Base-by-base conservation (phyloP, 2,113 vertebrate genomes). In the Corythornis cristatus region DNA sequence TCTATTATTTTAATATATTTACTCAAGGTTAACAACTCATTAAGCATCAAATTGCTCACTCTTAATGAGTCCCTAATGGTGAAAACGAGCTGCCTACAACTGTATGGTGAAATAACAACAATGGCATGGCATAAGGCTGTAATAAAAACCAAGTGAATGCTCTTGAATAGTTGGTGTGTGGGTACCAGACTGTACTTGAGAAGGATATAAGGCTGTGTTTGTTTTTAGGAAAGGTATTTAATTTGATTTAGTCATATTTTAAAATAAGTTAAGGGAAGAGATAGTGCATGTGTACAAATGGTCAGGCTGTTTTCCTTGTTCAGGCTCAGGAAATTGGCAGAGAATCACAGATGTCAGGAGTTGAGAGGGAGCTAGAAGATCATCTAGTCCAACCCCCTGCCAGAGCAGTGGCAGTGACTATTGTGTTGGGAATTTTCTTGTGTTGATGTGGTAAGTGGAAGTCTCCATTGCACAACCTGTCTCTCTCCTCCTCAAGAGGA, bases 1-100 rank as follows among this genome's bases (percentile, higher is more conserved):
- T 96, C 91, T 97, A 80, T 97, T 98, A 97, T 97, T 98, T 97
- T 97, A 97, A 97, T 97, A 96, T 97, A 97, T 98, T 98, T 98
- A 96, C 84, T 97, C 91, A 96, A 88, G 90, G 96, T 97, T 98
- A 98, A 96, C 96, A 98, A 98, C 78, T 98, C 97, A 97, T 97
- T 98, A 97, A 96, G 81, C 96, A 96, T 94, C 84, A 97, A 98
- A 98, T 98, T 97, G 86, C 91, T 98, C 76, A 93, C 83, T 96
- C 80, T 96, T 97, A 98, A 98, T 97, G 96, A 98, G 93, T 96
- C 96, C 78, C 94, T 90, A 66, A 95, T 94, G 91, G 91, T 96
- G 93, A 95, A 97, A 98, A 96, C 0, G 31, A 97, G 65, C 96
- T 96, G 94, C 93, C 93, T 98, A 94, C 89, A 95, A 97, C 61